A percentile compares a stretch with the other conserved stretches of the same genome.
Conservation (phyloP, 2,113 vertebrate species). For the Larimichthys crocea region DNA sequence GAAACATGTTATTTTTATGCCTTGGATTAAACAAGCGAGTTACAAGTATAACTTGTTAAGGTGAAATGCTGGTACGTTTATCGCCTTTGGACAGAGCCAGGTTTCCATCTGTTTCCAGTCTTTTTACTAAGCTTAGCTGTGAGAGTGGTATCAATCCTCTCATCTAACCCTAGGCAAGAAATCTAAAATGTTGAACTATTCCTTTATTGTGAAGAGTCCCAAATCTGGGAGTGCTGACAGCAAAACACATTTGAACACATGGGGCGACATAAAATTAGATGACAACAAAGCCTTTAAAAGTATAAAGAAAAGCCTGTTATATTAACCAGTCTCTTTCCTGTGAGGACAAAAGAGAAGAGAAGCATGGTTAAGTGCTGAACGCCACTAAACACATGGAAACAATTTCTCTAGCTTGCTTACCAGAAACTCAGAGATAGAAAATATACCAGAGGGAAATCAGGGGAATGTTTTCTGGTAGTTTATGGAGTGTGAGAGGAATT, state of each 20-base stretch:
- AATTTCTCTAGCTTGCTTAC: conserved; percentile 62
- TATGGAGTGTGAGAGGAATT: conserved; percentile 64
- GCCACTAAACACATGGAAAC: conserved; percentile 72
- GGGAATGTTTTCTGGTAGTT: conserved; percentile 64
- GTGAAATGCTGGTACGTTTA: neutral
- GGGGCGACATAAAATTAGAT: neutral
- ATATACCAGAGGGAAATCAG: conserved; percentile 62
- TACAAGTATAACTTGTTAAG: neutral
- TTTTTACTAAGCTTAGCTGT: conserved; percentile 1
- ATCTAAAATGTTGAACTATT: neutral
- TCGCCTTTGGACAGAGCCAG: neutral
- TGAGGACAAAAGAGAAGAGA: conserved; percentile 28
- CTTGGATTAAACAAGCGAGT: neutral
- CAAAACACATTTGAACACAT: neutral
- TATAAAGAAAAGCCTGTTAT: conserved; percentile 22
- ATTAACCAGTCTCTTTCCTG: conserved; percentile 32
- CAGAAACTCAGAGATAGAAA: conserved; percentile 67
- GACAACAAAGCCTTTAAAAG: conserved; percentile 20
- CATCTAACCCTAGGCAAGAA: neutral
- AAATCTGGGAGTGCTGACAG: neutral
- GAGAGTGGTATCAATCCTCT: neutral
- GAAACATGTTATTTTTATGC: neutral
- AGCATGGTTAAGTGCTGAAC: conserved; percentile 29
- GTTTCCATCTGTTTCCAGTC: neutral
- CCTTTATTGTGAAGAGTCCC: neutral